phyloP scores from a whole-genome alignment of 1,140 invertebrate genomes.

The Trichomalopsis sarcophagae region DNA sequence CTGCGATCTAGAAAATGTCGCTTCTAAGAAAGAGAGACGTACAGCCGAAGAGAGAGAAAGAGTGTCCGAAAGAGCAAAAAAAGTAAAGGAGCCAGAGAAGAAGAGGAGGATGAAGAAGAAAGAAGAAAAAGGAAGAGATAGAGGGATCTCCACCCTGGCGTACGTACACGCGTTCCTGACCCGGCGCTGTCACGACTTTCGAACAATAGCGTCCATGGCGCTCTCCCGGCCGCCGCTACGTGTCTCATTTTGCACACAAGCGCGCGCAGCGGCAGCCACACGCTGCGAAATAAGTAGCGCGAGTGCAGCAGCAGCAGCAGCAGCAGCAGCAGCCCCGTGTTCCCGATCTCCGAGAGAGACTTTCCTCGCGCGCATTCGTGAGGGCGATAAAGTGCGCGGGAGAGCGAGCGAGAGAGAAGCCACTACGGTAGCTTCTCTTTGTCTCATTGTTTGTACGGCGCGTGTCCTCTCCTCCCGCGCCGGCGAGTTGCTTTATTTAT shows the following conservation, averaged over 20 bases:
- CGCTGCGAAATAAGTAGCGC: constrained; percentile 46
- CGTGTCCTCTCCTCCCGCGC: constrained; percentile 35
- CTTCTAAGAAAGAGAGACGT: constrained; percentile 45
- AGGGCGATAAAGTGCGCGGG: constrained; percentile 39
- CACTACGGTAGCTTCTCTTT: constrained; percentile 32
- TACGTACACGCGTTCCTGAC: constrained; percentile 59
- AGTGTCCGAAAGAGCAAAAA: neutral
- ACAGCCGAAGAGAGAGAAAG: constrained; percentile 35
- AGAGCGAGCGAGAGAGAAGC: neutral
- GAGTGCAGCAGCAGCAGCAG: constrained; percentile 10
- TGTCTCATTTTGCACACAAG: constrained; percentile 57
- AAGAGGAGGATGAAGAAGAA: neutral
- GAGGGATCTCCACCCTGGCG: constrained; percentile 51
- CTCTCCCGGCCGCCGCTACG: constrained; percentile 41
- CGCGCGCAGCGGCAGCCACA: neutral
- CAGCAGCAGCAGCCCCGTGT: constrained; percentile 27
- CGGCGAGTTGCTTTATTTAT: constrained; percentile 42
- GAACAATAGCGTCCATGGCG: constrained; percentile 56
- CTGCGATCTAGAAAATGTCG: constrained; percentile 47
- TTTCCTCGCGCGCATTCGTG: neutral
- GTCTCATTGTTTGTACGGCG: constrained; percentile 50
- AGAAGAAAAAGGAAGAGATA: constrained; percentile 40
- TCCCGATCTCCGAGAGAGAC: neutral
- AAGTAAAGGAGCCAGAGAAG: neutral
- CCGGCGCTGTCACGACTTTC: constrained; percentile 57